Percentiles rank a stretch among this genome's conserved stretches.
Conservation (phyloP, 2,888 invertebrate genomes). For the Drosophila borborema region DNA sequence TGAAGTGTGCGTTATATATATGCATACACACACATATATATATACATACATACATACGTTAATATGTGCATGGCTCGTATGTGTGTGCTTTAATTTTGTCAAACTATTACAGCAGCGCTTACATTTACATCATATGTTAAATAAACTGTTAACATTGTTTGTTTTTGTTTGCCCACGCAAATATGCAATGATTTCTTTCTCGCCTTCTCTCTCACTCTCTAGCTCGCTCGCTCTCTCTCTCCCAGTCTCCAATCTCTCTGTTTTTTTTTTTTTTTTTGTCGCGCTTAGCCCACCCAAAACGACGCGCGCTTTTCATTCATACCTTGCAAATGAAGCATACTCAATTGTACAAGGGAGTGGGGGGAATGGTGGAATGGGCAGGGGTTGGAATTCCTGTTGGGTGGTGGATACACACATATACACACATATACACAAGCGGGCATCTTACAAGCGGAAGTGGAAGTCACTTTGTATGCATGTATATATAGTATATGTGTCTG, state of each 20-base stretch:
- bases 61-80: conserved; percentile 9
- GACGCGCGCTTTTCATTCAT: conserved; percentile 68
- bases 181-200: conserved; percentile 74
- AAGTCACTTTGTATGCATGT: conserved; percentile 48
- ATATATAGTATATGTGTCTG: conserved; percentile 49
- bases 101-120: conserved; percentile 74
- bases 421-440: conserved; percentile 29
- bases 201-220: neutral
- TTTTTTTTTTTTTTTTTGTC: conserved; percentile 23
- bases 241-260: neutral
- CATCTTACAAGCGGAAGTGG: conserved; percentile 69
- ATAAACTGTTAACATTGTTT: conserved; percentile 69
- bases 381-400: conserved; percentile 48
- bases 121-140: conserved; percentile 78
- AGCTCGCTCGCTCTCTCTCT: neutral
- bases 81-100: conserved; percentile 37
- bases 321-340: conserved; percentile 70
- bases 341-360: conserved; percentile 50
- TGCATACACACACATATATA: conserved; percentile 1
- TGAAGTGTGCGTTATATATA: conserved; percentile 15
- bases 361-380: conserved; percentile 8
- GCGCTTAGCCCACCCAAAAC: conserved; percentile 8
- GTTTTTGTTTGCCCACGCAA: conserved; percentile 78
- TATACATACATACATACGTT: conserved; percentile 4
- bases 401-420: conserved; percentile 48